Base-by-base conservation (phyloP, 2,888 invertebrate species). In the Omphaloscelis lunosa region DNA sequence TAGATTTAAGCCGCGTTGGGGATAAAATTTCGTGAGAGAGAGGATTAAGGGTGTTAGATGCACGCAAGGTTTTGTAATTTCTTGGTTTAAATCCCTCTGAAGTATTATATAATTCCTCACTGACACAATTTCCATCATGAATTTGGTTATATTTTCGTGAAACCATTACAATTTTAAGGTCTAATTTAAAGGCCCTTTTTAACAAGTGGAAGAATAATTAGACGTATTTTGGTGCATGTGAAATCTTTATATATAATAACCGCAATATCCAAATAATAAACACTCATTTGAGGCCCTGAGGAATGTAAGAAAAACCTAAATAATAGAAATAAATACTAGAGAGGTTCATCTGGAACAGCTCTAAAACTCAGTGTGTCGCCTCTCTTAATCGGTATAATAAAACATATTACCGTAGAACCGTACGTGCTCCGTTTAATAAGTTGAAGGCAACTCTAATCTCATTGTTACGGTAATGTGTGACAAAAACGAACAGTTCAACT, bases 341-440 rank as follows among this genome's bases (percentile, higher is more conserved):
- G 20, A 51, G 20, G 20, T 51, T 51, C 20, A 8, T 20, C 51
- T 51, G 2, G 8, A 20, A 51, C 51, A 45, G 11, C 41, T 6
- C 20, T 23, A 48, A 48, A 48, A 15, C 48, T 48, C 79, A 63
- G 65, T 86, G 62, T 86, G 77, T 65, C n/a, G 41, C 58, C 12
- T n/a, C 69, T 53, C 61, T 67, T 72, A 69, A 72, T 51, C 29
- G 72, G 51, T 76, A 65, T 68, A 87, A 82, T 92, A 90, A 91
- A 93, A 92, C 92, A 92, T 93, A 92, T 92, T 90, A 93, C 86
- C 84, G 53, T 71, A 15, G 75, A 85, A 85, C 77, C 77, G 86
- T 89, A 93, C 92, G 94, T 91, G 93, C 88, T 89, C 86, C 86
- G 85, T 90, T 91, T 92, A 93, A 93, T 93, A 92, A 92, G 91